Evolutionary conservation across 2,888 invertebrate genomes (phyloP).

Genomic region (Idaea biselata): DNA sequence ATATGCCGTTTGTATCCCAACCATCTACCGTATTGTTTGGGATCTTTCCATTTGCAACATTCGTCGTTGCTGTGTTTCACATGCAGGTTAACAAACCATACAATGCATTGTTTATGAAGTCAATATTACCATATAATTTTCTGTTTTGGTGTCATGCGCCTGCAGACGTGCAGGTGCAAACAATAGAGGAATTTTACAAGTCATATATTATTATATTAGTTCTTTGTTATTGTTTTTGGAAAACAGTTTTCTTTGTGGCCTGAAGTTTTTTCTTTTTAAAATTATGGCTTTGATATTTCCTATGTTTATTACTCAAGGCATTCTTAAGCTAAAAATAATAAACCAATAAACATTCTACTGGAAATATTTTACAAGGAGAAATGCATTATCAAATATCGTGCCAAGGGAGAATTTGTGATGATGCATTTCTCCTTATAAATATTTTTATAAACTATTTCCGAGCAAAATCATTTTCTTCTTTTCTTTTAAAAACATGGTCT

Average conservation of each 20-base stretch:
- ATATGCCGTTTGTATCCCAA: background rate
- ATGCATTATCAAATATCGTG: no score
- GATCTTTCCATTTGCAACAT: background rate
- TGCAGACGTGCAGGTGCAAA: background rate
- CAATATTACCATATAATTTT: background rate
- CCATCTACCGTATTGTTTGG: background rate
- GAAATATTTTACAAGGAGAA: no score
- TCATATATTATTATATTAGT: background rate
- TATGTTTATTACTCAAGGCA: no score
- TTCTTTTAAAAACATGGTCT: no score
- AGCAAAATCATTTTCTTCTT: no score
- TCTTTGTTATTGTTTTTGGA: background rate
- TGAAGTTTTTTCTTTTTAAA: background rate
- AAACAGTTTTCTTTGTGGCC: background rate
- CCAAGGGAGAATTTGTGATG: no score
- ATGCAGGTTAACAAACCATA: background rate
- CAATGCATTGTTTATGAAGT: background rate
- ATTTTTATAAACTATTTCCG: no score
- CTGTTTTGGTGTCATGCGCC: background rate
- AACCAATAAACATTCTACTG: no score
- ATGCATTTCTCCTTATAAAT: no score
- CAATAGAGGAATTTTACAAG: background rate
- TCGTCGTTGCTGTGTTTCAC: background rate
- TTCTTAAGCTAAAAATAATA: no score
- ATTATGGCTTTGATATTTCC: no score